A percentile compares a stretch with the other conserved stretches of the same genome.
phyloP scores from a whole-genome alignment of 2,797 vertebrate species.

The Sarcoramphus papa region DNA sequence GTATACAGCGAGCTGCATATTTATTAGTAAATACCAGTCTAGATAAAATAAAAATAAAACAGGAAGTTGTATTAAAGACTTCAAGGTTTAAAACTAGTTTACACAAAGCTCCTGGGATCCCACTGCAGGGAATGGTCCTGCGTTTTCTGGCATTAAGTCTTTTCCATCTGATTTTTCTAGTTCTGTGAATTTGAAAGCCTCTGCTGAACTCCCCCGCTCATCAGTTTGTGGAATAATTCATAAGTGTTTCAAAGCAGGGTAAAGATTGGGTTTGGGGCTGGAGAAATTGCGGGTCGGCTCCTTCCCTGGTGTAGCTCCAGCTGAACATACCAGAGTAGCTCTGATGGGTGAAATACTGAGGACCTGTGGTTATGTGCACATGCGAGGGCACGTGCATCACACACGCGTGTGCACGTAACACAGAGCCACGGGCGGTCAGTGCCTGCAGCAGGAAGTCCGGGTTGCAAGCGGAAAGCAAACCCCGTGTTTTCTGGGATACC shows the following conservation, averaged over 20 bases:
- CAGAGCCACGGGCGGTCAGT: rapidly evolving
- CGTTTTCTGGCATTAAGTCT: background rate
- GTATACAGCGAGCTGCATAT: slow-evolving; percentile 14
- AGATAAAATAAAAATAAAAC: slow-evolving; percentile 42
- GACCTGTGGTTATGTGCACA: rapidly evolving
- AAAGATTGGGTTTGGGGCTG: background rate
- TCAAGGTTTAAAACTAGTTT: slow-evolving; percentile 36
- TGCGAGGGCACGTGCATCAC: rapidly evolving
- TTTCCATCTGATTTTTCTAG: slow-evolving; percentile 38
- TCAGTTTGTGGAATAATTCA: slow-evolving; percentile 11
- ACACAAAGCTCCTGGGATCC: slow-evolving; percentile 8
- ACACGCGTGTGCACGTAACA: rapidly evolving
- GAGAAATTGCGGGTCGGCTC: background rate
- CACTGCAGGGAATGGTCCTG: background rate
- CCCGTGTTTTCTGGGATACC: background rate
- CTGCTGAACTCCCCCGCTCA: background rate
- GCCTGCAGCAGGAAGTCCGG: background rate
- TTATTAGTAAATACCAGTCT: slow-evolving; percentile 46
- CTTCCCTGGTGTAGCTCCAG: background rate
- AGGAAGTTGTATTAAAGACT: slow-evolving; percentile 34
- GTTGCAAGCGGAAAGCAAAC: background rate
- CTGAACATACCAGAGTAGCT: rapidly evolving
- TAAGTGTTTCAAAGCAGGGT: background rate
- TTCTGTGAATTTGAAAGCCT: slow-evolving; percentile 1
- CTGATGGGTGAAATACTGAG: rapidly evolving